phyloP scores from a whole-genome alignment of 2,888 invertebrate species.

The Melinaea marsaeus region DNA sequence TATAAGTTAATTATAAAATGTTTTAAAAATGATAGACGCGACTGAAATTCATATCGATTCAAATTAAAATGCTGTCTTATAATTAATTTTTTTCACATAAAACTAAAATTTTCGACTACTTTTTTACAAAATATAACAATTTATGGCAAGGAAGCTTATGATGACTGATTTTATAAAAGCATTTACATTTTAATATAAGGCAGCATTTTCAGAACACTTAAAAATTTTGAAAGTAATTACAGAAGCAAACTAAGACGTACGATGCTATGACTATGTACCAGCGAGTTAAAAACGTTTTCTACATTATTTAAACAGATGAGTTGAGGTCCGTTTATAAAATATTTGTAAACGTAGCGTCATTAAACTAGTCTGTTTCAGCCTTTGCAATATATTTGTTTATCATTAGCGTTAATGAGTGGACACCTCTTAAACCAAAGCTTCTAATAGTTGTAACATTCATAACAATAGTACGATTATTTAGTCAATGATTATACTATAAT shows the following conservation, averaged over 20 bases:
- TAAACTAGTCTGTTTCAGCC: not conserved
- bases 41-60: constrained; percentile 49
- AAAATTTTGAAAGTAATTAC: constrained; percentile 9
- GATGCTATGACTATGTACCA: constrained; percentile 9
- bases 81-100: constrained; percentile 23
- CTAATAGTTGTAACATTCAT: constrained; percentile 13
- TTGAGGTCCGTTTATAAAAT: too few species aligned
- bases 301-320: too few species aligned
- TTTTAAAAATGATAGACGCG: constrained; percentile 58
- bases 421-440: constrained; percentile 31
- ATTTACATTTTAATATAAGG: constrained; percentile 31
- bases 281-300: constrained; percentile 12
- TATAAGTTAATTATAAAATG: constrained; percentile 53
- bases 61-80: constrained; percentile 39
- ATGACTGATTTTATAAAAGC: constrained; percentile 31
- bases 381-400: constrained; percentile 25
- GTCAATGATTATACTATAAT: constrained; percentile 23
- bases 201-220: constrained; percentile 32
- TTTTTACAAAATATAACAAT: constrained; percentile 25
- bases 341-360: not conserved
- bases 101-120: constrained; percentile 26
- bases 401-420: constrained; percentile 13
- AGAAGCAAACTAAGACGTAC: not conserved
- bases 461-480: constrained; percentile 13
- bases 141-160: constrained; percentile 15